Conservation (phyloP, 2,113 vertebrate genomes). For the Phrynocephalus versicolor region DNA sequence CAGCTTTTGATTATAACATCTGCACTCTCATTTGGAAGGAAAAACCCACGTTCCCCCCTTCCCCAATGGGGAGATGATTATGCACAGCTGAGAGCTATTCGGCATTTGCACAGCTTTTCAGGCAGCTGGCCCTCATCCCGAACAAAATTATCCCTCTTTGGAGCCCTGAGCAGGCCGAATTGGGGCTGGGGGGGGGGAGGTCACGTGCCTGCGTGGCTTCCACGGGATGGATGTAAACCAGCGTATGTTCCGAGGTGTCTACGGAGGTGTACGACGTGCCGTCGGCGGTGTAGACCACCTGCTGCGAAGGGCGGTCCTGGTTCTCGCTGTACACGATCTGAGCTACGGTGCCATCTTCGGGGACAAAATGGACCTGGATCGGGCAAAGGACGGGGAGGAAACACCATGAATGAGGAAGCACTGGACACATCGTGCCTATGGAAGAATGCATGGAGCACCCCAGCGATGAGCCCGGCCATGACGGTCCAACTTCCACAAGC, state of each 20-base stretch:
- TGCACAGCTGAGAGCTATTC: conserved; percentile 22
- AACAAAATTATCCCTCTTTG: conserved; percentile 2
- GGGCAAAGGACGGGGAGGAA: background rate
- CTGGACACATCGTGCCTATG: fast-evolving
- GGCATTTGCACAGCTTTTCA: conserved; percentile 24
- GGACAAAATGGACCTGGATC: conserved; percentile 90
- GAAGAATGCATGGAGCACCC: background rate
- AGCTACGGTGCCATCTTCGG: conserved; percentile 86
- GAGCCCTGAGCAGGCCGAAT: background rate
- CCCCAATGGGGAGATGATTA: conserved; percentile 10
- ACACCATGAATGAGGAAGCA: background rate
- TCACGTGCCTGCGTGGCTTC: conserved; percentile 90
- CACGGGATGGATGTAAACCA: conserved; percentile 97
- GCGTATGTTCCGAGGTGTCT: conserved; percentile 92
- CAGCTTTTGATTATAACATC: conserved; percentile 41
- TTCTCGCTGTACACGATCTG: conserved; percentile 96
- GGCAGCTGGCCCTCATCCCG: conserved; percentile 30
- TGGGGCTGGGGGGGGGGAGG: background rate
- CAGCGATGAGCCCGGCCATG: fast-evolving
- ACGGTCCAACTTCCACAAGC: background rate
- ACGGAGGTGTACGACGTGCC: conserved; percentile 94
- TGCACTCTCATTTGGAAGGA: conserved; percentile 45
- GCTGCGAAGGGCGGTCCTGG: conserved; percentile 86
- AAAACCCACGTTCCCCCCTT: conserved; percentile 16
- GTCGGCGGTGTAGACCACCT: conserved; percentile 93